phyloP scores from a whole-genome alignment of 2,888 invertebrate genomes.

The Drosophila paranaensis region DNA sequence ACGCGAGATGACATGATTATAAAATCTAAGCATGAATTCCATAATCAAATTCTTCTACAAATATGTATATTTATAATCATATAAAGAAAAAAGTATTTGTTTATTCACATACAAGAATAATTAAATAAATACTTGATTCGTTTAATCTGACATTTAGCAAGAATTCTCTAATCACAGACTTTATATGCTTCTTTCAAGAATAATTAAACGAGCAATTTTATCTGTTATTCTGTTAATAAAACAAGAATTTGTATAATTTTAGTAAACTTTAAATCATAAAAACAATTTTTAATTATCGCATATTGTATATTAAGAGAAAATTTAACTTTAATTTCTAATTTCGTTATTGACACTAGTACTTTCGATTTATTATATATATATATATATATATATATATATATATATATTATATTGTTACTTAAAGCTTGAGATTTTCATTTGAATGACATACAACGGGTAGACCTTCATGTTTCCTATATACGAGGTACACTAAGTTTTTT shows the following conservation, averaged over 20 bases:
- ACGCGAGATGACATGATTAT: neutral
- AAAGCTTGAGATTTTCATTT: neutral
- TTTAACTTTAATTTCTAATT: neutral
- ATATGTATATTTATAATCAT: neutral
- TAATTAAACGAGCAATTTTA: neutral
- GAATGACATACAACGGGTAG: neutral
- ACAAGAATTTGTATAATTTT: neutral
- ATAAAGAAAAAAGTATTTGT: neutral
- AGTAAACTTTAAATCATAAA: neutral
- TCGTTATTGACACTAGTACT: neutral
- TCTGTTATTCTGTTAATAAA: neutral
- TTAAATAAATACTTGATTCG: neutral
- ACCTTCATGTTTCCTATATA: neutral
- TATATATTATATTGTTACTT: neutral
- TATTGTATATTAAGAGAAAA: neutral
- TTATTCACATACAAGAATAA: neutral
- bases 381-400: neutral
- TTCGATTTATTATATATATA: neutral
- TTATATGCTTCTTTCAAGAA: neutral
- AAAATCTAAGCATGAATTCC: neutral
- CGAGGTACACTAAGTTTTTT: neutral
- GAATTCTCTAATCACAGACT: slow-evolving; percentile 12
- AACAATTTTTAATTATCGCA: neutral
- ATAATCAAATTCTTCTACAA: slow-evolving; percentile 7
- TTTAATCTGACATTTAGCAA: slow-evolving; percentile 1